Evolutionary conservation across 2,113 vertebrate species (phyloP), one percentile per base, ranked within the genome.

Genomic region (Sceloporus tristichus): DNA sequence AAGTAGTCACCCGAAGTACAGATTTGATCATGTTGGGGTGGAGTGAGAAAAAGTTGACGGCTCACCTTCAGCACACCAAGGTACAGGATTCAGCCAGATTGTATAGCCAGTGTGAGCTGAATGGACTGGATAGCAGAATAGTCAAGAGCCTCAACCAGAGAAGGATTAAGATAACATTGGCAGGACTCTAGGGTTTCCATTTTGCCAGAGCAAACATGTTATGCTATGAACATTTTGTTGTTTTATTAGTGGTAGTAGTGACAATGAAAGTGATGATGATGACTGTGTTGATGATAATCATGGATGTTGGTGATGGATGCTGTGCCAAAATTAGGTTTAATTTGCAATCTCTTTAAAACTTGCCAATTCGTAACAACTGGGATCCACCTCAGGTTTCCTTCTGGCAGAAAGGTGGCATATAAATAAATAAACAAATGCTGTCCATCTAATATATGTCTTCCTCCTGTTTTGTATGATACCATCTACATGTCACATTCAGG

Each of bases 201-300:
- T 48, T 34, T 48, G 5, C 56, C 88, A 54, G 90, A 84, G 53
- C 88, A 90, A 92, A 8, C 9, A 79, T 92, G 85, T 77, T 2
- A 21, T 8, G 54, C 9, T 5, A 27, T 92, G 71, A 74, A 56
- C 42, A 48, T 87, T 85, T 54, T 91, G 91, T 88, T 85, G 34
- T 66, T 66, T 21, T 66, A 21, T 21, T 66, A 5, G 19, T 21
- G 23, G 65, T 19, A 21, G 65, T 19, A 66, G 65, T 66, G 19
- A 18, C 42, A 48, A 48, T 48, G 42, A 48, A 48, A 6, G 42
- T 48, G 42, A 48, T 48, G 42, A 48, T 48, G 42, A 48, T 48
- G 42, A 48, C 42, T 48, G 6, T 48, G 42, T 5, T 48, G 42
- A 48, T 48, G 42, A 5, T 48, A 6, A 48, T 48, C 4, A 48